These are phyloP conservation scores for Crenichthys baileyi DNA, from an alignment of 2,797 vertebrate genomes.

Conservation along the genomic window DNA sequence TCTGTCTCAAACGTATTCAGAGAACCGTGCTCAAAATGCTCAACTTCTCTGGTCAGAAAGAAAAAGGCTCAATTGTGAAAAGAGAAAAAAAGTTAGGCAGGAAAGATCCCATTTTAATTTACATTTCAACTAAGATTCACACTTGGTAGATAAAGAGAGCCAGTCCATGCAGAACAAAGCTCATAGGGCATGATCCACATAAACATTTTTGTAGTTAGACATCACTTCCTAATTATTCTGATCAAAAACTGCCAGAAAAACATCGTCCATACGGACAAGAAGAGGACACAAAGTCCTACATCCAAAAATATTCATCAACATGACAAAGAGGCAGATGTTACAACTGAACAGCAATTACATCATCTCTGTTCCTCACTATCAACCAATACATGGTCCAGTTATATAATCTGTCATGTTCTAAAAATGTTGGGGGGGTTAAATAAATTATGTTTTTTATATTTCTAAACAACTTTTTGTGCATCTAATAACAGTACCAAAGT, in stretches of 20 bases:
- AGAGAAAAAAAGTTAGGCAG: conserved; percentile 1
- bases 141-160: conserved; percentile 27
- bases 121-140: conserved; percentile 48
- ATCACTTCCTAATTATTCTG: no score
- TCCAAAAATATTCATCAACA: no score
- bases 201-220: background rate
- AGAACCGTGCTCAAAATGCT: conserved; percentile 31
- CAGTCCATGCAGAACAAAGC: conserved; percentile 20
- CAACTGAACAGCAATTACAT: no score
- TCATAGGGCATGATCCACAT: background rate
- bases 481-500: no score
- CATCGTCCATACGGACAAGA: no score
- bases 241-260: no score
- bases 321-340: no score
- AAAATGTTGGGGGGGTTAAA: no score
- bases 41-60: conserved; percentile 50
- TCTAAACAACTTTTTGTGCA: no score
- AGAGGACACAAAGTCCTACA: no score
- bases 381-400: background rate
- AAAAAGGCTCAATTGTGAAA: conserved; percentile 1
- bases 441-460: no score
- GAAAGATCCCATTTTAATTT: conserved; percentile 25
- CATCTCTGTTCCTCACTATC: no score
- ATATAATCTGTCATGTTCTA: background rate
- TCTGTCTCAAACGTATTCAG: conserved; percentile 51